phyloP scores from a whole-genome alignment of 1,140 invertebrate genomes.

The Amphibalanus amphitrite region DNA sequence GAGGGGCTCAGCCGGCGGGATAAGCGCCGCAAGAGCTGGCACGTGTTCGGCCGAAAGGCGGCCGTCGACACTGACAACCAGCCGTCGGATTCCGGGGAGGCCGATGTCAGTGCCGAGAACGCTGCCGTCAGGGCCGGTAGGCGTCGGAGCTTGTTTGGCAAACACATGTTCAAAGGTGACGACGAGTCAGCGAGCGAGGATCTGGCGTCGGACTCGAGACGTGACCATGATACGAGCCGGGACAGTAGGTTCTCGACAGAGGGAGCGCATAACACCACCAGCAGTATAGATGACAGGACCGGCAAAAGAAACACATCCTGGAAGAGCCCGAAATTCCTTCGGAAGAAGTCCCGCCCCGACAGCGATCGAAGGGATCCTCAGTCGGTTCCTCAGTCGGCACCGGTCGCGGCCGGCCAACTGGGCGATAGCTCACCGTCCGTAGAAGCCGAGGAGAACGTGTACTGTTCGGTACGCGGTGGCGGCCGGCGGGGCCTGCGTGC shows the following conservation, averaged over 20 bases:
- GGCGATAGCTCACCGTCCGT: too few species aligned
- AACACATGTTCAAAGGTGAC: neutral
- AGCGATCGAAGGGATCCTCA: neutral
- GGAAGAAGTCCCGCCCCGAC: neutral
- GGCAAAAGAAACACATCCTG: neutral
- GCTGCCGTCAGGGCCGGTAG: neutral
- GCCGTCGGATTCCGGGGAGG: neutral
- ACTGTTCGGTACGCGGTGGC: neutral
- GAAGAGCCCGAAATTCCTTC: neutral
- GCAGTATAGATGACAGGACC: neutral
- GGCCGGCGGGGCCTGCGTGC: neutral
- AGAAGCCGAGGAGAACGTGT: neutral
- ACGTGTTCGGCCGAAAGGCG: neutral
- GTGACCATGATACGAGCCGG: too few species aligned
- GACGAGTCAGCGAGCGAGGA: neutral
- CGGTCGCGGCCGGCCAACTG: too few species aligned
- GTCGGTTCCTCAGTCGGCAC: too few species aligned
- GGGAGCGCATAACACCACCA: neutral
- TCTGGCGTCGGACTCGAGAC: neutral
- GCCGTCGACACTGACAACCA: neutral
- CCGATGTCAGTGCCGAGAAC: neutral
- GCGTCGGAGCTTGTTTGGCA: neutral
- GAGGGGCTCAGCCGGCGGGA: neutral
- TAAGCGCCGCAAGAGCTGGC: neutral
- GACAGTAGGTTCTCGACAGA: neutral